phyloP scores from a whole-genome alignment of 2,888 invertebrate genomes.

The Heteropelma amictum region DNA sequence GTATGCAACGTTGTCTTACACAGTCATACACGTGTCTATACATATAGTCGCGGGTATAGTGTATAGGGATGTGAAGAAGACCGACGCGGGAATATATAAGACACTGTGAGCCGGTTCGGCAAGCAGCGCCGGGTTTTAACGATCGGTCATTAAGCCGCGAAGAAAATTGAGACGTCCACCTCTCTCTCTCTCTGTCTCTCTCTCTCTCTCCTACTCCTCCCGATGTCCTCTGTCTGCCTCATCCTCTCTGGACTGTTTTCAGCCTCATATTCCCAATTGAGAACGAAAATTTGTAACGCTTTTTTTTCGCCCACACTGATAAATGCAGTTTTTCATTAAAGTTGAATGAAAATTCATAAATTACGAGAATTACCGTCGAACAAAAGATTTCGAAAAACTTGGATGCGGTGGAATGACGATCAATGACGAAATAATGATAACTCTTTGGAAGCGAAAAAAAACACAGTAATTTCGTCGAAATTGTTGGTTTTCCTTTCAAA shows the following conservation, averaged over 20 bases:
- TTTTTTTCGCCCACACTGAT: constrained; percentile 57
- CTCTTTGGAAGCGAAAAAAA: too few species aligned
- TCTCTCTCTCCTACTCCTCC: constrained; percentile 9
- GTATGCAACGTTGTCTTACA: background rate
- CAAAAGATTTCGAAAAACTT: too few species aligned
- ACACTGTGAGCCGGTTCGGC: constrained; percentile 68
- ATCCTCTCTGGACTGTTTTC: constrained; percentile 19
- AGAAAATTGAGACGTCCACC: constrained; percentile 75
- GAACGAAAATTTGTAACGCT: constrained; percentile 66
- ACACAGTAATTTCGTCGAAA: too few species aligned
- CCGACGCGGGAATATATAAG: constrained; percentile 33
- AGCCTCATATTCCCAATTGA: constrained; percentile 67
- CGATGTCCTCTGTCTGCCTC: constrained; percentile 56
- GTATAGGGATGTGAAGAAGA: constrained; percentile 35
- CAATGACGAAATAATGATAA: too few species aligned
- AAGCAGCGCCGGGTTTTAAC: constrained; percentile 71
- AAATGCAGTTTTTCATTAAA: too few species aligned
- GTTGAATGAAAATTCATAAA: too few species aligned
- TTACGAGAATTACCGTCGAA: too few species aligned
- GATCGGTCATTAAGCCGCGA: constrained; percentile 75
- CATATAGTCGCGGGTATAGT: constrained; percentile 11
- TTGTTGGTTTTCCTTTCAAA: background rate
- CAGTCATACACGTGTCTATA: constrained; percentile 3
- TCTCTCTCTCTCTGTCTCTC: constrained; percentile 52
- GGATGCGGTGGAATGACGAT: too few species aligned